These are phyloP conservation scores for Rhadinocentrus ornatus DNA, from an alignment of 2,797 vertebrate genomes.

Conservation along the genomic window DNA sequence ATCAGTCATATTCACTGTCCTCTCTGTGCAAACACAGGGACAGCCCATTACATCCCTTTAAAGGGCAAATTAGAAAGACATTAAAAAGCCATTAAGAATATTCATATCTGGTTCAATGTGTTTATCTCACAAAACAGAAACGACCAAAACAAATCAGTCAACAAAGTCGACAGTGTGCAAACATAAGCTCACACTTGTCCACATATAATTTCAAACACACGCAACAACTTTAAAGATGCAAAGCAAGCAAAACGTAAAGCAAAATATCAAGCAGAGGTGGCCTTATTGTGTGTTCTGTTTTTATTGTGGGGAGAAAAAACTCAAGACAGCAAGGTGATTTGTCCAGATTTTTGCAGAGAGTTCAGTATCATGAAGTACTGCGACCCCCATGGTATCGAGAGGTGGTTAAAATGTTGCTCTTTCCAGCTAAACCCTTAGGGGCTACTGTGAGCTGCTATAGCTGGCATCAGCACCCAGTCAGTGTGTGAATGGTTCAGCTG, in stretches of 20 bases:
- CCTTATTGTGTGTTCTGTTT: slow-evolving; percentile 19
- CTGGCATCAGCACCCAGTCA: slow-evolving; percentile 31
- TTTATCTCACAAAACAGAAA: slow-evolving; percentile 73
- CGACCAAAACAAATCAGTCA: slow-evolving; percentile 68
- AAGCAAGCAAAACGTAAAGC: slow-evolving; percentile 22
- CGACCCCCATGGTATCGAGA: slow-evolving; percentile 42
- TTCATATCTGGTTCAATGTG: slow-evolving; percentile 76
- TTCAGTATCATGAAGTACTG: slow-evolving; percentile 21
- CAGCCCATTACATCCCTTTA: slow-evolving; percentile 80
- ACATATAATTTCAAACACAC: slow-evolving; percentile 29
- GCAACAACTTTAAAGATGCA: slow-evolving; percentile 11
- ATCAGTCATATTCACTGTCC: slow-evolving; percentile 51
- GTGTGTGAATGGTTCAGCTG: slow-evolving; percentile 14
- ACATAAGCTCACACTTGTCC: slow-evolving; percentile 32
- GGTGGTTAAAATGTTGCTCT: slow-evolving; percentile 37
- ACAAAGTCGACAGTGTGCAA: slow-evolving; percentile 49
- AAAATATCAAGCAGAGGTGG: slow-evolving; percentile 13
- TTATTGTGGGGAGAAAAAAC: slow-evolving; percentile 8
- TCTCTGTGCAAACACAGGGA: slow-evolving; percentile 73
- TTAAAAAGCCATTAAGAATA: slow-evolving; percentile 86
- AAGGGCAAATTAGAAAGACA: slow-evolving; percentile 82
- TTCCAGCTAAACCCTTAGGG: slow-evolving; percentile 38
- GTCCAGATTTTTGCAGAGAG: slow-evolving; percentile 54
- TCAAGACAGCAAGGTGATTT: slow-evolving; percentile 26
- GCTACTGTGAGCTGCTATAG: slow-evolving; percentile 22